These are phyloP conservation scores for Trematomus bernacchii DNA, from an alignment of 2,797 vertebrate species.

Conservation along the genomic window DNA sequence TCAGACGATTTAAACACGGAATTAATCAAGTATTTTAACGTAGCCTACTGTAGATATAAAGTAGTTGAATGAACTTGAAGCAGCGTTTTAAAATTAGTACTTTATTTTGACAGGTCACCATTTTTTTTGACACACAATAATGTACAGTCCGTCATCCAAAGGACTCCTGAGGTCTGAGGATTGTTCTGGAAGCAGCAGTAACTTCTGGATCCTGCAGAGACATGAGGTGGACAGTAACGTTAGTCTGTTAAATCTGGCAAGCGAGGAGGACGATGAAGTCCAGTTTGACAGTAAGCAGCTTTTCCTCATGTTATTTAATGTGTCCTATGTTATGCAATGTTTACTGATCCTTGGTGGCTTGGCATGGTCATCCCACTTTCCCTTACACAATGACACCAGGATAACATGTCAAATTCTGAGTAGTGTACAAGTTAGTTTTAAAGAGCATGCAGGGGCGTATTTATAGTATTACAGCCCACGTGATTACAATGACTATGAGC, in stretches of 20 bases:
- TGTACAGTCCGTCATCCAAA: slow-evolving; percentile 53
- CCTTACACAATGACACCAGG: background rate
- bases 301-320: background rate
- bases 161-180: slow-evolving; percentile 59
- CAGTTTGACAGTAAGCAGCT: slow-evolving; percentile 85
- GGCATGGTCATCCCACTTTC: background rate
- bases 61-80: background rate
- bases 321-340: rapidly evolving
- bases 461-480: background rate
- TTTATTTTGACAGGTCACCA: slow-evolving; percentile 4
- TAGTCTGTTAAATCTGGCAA: slow-evolving; percentile 58
- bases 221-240: slow-evolving; percentile 16
- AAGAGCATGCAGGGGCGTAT: background rate
- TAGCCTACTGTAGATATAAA: background rate
- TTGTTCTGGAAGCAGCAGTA: slow-evolving; percentile 68
- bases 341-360: background rate
- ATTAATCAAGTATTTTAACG: background rate
- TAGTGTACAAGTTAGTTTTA: background rate
- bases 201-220: slow-evolving; percentile 35
- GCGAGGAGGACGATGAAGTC: slow-evolving; percentile 79
- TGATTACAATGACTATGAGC: background rate
- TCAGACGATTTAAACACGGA: background rate
- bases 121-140: slow-evolving; percentile 16
- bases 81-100: background rate
- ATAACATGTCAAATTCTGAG: background rate